phyloP scores from a whole-genome alignment of 2,888 invertebrate species.

The Agapetus fuscipes region DNA sequence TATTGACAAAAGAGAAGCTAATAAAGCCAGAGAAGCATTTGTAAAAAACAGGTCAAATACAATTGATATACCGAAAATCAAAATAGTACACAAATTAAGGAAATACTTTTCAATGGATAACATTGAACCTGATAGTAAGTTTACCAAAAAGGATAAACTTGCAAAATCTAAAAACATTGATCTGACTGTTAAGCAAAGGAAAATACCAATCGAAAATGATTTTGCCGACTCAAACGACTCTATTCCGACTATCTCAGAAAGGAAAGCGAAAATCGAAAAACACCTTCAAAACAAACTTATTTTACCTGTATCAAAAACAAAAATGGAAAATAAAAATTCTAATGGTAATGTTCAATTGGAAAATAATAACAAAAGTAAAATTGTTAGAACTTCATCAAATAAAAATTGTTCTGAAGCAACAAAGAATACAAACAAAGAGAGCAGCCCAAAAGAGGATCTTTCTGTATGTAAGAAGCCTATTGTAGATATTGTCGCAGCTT shows the following conservation, averaged over 20 bases:
- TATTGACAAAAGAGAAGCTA: conserved; percentile 9
- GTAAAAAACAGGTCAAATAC: conserved; percentile 17
- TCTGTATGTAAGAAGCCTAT: no score
- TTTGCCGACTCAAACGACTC: conserved; percentile 13
- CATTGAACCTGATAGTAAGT: not conserved
- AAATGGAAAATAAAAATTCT: no score
- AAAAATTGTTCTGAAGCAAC: no score
- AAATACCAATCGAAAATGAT: conserved; percentile 1
- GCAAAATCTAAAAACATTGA: not conserved
- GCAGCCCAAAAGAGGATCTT: no score
- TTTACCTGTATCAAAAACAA: no score
- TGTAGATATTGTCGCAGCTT: conserved; percentile 14
- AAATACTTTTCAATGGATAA: conserved; percentile 15
- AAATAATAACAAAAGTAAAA: no score
- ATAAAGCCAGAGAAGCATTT: conserved; percentile 12
- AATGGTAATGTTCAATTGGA: no score
- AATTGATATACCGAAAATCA: conserved; percentile 11
- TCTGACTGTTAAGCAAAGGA: conserved; percentile 1
- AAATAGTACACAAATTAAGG: conserved; percentile 11
- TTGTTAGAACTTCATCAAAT: no score
- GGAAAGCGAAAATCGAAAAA: conserved; percentile 16
- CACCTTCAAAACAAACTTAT: conserved; percentile 15
- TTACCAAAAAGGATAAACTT: not conserved
- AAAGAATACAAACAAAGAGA: no score
- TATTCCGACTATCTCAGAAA: conserved; percentile 13